Evolutionary conservation across 2,113 vertebrate genomes (phyloP).

Genomic region (Ceuthmochares aereus): DNA sequence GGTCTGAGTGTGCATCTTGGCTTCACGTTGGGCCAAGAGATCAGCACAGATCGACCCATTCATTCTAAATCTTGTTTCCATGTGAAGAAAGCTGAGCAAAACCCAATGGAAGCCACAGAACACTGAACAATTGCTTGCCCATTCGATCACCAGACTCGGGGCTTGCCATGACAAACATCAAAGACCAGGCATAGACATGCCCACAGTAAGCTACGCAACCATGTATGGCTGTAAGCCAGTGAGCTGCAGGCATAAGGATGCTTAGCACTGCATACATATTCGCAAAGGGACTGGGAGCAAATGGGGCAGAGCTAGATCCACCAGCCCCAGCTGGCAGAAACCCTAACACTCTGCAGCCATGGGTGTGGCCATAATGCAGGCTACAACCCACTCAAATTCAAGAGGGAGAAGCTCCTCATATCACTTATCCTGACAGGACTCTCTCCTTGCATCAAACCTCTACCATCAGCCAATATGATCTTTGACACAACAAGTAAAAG

Average conservation of each 20-base stretch:
- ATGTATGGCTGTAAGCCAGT: not conserved
- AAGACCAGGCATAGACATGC: not conserved
- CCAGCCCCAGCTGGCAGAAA: not conserved
- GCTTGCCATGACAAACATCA: not conserved
- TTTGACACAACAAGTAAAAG: not conserved
- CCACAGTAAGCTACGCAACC: not conserved
- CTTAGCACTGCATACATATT: not conserved
- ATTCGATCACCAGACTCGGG: not conserved
- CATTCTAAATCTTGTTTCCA: not conserved
- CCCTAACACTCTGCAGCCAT: not conserved
- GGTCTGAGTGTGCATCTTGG: not conserved
- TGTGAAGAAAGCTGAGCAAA: not conserved
- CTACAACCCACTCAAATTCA: not conserved
- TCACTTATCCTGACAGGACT: not conserved
- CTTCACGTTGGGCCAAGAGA: not conserved
- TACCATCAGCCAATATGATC: not conserved
- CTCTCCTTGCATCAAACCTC: not conserved
- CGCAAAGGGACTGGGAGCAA: not conserved
- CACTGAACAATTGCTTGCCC: not conserved
- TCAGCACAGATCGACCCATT: not conserved
- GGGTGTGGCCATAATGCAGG: rapidly evolving
- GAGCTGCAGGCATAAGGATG: not conserved
- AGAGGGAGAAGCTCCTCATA: not conserved
- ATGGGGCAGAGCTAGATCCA: not conserved
- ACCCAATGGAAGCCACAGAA: not conserved